Evolutionary conservation across 2,888 invertebrate species (phyloP).

Genomic region (Melanostoma mellinum): DNA sequence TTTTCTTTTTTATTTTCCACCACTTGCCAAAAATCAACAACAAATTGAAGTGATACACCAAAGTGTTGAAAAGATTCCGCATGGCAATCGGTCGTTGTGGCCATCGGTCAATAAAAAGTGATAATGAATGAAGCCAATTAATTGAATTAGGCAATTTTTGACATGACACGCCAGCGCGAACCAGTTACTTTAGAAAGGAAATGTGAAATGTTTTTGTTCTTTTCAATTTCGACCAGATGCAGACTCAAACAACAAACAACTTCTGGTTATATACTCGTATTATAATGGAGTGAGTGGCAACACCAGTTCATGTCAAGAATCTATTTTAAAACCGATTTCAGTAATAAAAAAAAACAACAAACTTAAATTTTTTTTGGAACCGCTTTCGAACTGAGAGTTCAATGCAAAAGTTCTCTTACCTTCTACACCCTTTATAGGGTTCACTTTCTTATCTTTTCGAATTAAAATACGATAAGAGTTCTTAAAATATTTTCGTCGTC

Average conservation of each 20-base stretch:
- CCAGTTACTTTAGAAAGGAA: too few relatives aligned
- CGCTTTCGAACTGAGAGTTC: too few relatives aligned
- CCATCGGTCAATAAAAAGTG: slow-evolving; percentile 9
- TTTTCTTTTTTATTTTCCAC: neutral
- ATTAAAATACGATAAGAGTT: neutral
- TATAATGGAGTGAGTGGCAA: too few relatives aligned
- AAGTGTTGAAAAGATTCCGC: neutral
- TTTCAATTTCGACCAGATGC: too few relatives aligned
- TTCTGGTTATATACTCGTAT: too few relatives aligned
- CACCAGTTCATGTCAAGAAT: too few relatives aligned
- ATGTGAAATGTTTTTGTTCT: too few relatives aligned
- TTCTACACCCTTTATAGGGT: too few relatives aligned
- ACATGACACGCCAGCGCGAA: neutral
- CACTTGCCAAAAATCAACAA: slow-evolving; percentile 4
- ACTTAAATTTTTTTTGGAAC: too few relatives aligned
- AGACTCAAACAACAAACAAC: too few relatives aligned
- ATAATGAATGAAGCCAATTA: slow-evolving; percentile 5
- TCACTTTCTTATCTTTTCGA: slow-evolving; percentile 9
- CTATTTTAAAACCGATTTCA: neutral
- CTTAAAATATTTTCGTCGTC: slow-evolving; percentile 7
- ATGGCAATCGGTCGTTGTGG: slow-evolving; percentile 11
- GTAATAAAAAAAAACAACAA: neutral
- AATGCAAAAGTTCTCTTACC: too few relatives aligned
- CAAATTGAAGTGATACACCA: neutral
- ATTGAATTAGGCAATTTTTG: neutral